A percentile compares a stretch with the other conserved stretches of the same genome.
Conservation (phyloP, 2,888 invertebrate genomes). For the Hipparchia sbordonii region DNA sequence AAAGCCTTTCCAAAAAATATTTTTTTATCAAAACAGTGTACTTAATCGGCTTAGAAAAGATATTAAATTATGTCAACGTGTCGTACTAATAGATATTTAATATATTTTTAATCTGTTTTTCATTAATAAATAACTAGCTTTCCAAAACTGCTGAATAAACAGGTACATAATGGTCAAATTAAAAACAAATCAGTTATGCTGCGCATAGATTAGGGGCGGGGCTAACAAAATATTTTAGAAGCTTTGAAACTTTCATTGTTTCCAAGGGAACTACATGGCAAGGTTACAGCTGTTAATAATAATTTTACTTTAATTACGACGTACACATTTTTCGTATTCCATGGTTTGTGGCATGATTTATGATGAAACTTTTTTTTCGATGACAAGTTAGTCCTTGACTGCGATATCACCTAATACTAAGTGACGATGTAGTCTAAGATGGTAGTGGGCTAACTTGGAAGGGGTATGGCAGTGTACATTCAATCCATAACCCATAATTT, state of each 20-base stretch:
- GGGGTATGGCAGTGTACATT: too few species aligned
- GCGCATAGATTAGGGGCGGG: not conserved
- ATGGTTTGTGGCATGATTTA: too few species aligned
- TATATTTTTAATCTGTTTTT: slow-evolving; percentile 11
- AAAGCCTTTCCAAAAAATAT: not conserved
- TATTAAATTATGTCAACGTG: not conserved
- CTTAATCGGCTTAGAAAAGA: not conserved
- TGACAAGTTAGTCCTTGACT: too few species aligned
- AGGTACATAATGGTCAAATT: slow-evolving; percentile 5
- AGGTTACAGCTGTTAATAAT: too few species aligned
- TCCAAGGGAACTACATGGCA: too few species aligned
- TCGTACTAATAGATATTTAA: slow-evolving; percentile 6
- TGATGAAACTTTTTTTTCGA: too few species aligned
- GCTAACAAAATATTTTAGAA: not conserved
- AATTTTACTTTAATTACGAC: not conserved
- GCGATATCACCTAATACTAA: too few species aligned
- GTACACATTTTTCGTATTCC: too few species aligned
- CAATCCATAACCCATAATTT: too few species aligned
- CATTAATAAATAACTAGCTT: slow-evolving; percentile 8
- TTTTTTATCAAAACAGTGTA: not conserved
- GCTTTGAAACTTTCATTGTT: not conserved
- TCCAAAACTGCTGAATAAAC: not conserved
- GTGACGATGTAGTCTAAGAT: too few species aligned
- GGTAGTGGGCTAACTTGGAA: too few species aligned
- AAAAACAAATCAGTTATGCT: slow-evolving; percentile 12